These are phyloP conservation scores for Ariolimax columbianus DNA, from an alignment of 2,888 invertebrate species.

Conservation along the genomic window DNA sequence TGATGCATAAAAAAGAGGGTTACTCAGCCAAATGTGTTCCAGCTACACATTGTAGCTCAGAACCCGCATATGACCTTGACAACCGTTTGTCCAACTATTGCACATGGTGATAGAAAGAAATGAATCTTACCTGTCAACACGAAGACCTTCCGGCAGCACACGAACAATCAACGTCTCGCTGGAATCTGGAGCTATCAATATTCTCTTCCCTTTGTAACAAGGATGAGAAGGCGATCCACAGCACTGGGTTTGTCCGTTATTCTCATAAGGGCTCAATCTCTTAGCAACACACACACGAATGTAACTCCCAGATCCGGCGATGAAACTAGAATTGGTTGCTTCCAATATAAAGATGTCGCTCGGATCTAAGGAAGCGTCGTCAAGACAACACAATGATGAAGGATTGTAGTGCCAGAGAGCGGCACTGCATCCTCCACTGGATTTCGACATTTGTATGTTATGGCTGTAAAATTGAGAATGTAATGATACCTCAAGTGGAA, in stretches of 20 bases:
- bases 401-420: conserved; percentile 14
- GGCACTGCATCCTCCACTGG: not conserved
- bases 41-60: no score
- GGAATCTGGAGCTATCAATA: not conserved
- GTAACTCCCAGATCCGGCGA: not conserved
- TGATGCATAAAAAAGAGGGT: no score
- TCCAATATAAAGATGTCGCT: not conserved
- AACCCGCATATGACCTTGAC: no score
- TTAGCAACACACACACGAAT: conserved; percentile 6
- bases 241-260: not conserved
- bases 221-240: not conserved
- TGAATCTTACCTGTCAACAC: not conserved
- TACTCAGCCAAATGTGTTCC: no score
- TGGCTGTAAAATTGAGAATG: not conserved
- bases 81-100: no score
- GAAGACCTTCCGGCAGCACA: not conserved
- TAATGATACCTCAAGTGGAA: no score
- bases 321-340: not conserved
- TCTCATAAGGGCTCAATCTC: conserved; percentile 1
- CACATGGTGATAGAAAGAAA: no score
- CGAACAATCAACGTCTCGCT: not conserved
- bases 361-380: not conserved
- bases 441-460: not conserved
- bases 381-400: not conserved
- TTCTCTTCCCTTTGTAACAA: not conserved